Percentiles rank a stretch among this genome's conserved stretches.
Conservation (phyloP, 1,140 invertebrate genomes). For the Aphelinus certus region DNA sequence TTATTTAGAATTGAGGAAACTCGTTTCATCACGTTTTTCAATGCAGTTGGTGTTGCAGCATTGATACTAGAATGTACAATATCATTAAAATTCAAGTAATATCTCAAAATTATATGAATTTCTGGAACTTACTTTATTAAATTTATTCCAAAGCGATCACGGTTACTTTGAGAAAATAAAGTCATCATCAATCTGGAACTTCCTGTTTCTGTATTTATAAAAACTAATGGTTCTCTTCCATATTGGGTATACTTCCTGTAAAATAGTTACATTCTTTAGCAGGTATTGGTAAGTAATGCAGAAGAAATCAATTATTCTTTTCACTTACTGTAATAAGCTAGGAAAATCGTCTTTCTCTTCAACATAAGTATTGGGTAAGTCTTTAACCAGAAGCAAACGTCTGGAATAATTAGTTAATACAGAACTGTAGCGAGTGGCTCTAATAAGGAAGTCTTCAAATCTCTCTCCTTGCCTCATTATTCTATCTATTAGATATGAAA, state of each 20-base stretch:
- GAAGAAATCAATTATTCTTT: slow-evolving; percentile 27
- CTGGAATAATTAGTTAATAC: slow-evolving; percentile 68
- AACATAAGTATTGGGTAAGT: slow-evolving; percentile 77
- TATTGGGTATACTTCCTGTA: slow-evolving; percentile 70
- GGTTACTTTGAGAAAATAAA: slow-evolving; percentile 72
- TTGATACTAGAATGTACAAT: slow-evolving; percentile 68
- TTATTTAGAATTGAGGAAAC: slow-evolving; percentile 68
- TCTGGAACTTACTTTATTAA: slow-evolving; percentile 69
- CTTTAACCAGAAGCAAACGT: slow-evolving; percentile 74
- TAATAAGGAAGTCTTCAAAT: slow-evolving; percentile 75
- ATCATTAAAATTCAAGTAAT: too few species aligned
- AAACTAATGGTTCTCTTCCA: slow-evolving; percentile 75
- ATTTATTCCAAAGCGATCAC: slow-evolving; percentile 70
- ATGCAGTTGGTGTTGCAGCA: slow-evolving; percentile 69
- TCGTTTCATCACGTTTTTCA: slow-evolving; percentile 74
- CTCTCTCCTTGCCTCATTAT: slow-evolving; percentile 68
- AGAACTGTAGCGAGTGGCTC: slow-evolving; percentile 75
- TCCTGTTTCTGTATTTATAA: slow-evolving; percentile 75
- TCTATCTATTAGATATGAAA: slow-evolving; percentile 43
- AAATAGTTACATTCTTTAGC: slow-evolving; percentile 46
- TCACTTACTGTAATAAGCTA: slow-evolving; percentile 72
- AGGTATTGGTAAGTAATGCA: slow-evolving; percentile 6
- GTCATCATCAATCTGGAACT: slow-evolving; percentile 68
- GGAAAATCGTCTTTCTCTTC: slow-evolving; percentile 71
- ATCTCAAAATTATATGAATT: too few species aligned